These are phyloP conservation scores for Sebastes kiyomatsui DNA, from an alignment of 2,797 vertebrate genomes.

Conservation along the genomic window DNA sequence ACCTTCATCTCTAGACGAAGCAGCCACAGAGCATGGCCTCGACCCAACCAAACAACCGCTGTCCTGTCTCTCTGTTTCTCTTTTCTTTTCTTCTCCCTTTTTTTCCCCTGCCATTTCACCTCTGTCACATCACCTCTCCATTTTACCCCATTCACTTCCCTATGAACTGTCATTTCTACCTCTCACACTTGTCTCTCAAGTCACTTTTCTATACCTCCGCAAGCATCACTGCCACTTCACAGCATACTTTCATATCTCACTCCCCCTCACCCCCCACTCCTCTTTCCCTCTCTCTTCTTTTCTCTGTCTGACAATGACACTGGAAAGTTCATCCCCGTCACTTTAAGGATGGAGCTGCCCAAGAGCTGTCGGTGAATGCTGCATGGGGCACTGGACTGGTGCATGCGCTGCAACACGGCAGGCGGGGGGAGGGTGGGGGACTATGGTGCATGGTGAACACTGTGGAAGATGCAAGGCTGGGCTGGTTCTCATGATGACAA, in stretches of 20 bases:
- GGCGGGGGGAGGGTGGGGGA: neutral
- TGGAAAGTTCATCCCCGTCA: slow-evolving; percentile 67
- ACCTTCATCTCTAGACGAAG: slow-evolving; percentile 3
- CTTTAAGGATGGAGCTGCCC: slow-evolving; percentile 73
- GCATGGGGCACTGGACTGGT: slow-evolving; percentile 83
- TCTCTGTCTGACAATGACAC: slow-evolving; percentile 75
- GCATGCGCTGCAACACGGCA: slow-evolving; percentile 79
- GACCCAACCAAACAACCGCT: slow-evolving; percentile 12
- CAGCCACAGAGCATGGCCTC: slow-evolving; percentile 54
- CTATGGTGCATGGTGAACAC: slow-evolving; percentile 76
- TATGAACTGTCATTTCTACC: neutral
- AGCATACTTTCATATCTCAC: slow-evolving; percentile 6
- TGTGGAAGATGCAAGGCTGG: slow-evolving; percentile 67
- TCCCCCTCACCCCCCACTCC: neutral
- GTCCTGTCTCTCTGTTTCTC: slow-evolving; percentile 36
- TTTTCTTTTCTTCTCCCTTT: slow-evolving; percentile 1
- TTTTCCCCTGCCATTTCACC: neutral
- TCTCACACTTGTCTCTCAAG: slow-evolving; percentile 1
- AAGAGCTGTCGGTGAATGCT: slow-evolving; percentile 80
- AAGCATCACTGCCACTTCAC: neutral
- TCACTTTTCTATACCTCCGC: slow-evolving; percentile 12
- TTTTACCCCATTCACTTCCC: neutral
- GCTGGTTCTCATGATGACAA: slow-evolving; percentile 35
- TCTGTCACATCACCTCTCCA: neutral
- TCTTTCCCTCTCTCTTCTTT: slow-evolving; percentile 57